Evolutionary conservation across 2,797 vertebrate genomes (phyloP), one percentile per base, ranked within the genome.

Genomic region (Sebastes goodei): DNA sequence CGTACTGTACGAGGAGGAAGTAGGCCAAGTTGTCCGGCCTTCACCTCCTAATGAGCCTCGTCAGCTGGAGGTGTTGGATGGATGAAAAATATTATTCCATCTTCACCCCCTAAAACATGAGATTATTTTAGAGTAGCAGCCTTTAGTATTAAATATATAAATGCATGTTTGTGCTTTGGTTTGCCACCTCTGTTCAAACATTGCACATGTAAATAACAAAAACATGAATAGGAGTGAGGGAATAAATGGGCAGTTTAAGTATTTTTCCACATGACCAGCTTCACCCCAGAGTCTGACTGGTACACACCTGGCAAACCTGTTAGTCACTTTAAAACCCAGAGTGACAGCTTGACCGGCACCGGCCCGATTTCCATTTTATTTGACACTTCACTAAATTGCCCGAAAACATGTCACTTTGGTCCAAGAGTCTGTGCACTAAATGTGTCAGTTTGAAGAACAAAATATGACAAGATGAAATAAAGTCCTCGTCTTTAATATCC

Each of bases 401-500:
- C 53, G 15, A 33, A 66, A 56, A 62, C 53, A 60, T 76, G 79
- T 80, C 80, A 74, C 64, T 86, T 64, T 60, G 65, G 29, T 65
- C 20, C 21, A 63, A 56, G 29, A 30, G 17, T 78, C 33, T 4
- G 12, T 2, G 69, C 57, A 67, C 55, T 90, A 85, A 88, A 86
- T 82, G 71, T 88, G 86, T 89, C 83, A 77, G 61, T 63, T 64
- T 67, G 65, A 80, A 81, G 42, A 38, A 77, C 30, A 70, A 60
- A 84, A 84, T 68, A 71, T 23, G 32, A 87, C 67, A 61, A 12
- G 80, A 82, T 80, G 25, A 80, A 88, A 85, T 83, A 32, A 85
- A 87, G 74, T 76, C 25, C 35, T 70, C 67, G 56, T 86, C 89
- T 90, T 91, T 92, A 89, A 92, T 88, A 90, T 91, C 87, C 85